Evolutionary conservation across 1,140 invertebrate genomes (phyloP), one percentile per base, ranked within the genome.

Genomic region (Schlechtendalia chinensis): DNA sequence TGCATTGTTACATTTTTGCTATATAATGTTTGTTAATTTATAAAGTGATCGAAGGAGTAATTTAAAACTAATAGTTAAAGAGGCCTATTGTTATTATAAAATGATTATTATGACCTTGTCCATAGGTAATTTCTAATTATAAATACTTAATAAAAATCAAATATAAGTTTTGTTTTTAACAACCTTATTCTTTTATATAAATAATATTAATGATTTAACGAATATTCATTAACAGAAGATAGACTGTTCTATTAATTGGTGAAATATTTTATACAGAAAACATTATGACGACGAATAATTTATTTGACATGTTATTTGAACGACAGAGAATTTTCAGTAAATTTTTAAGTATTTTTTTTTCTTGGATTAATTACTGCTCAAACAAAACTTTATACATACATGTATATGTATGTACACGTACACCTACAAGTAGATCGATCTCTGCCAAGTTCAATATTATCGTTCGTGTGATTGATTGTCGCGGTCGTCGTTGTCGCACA

Each of bases 371-470:
- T 65, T 65, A 39, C 29, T 65, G 10, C 39, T 50, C 12, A 12
- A 12, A 50, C 14, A 12, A 14, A 50, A 12, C 14, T 45, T 45
- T 45, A 45, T 45, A 45, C 22, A 61, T n/a, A 39, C 27, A 3
- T 39, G 19, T 67, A 67, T 1, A 27, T 32, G 45, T n/a, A 67
- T 65, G 11, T n/a, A 39, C 12, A 19, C 6, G 0, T 39, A 19
- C 1, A 12, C 11, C 11, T 50, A 67, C 45, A 5, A 69, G 24
- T 50, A 69, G 24, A 69, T 69, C 45, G 67, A 69, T 69, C 22
- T 72, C 27, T 54, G 69, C 27, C 69, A 54, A 54, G 69, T n/a
- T 32, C 47, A 53, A 72, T 72, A 72, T 72, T 54, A 54, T 72
- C 54, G 24, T 72, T 71, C n/a, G 16, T 39, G 50, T 72, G 69